These are phyloP conservation scores for Yponomeuta evonymella DNA, from an alignment of 2,888 invertebrate genomes.

Conservation along the genomic window DNA sequence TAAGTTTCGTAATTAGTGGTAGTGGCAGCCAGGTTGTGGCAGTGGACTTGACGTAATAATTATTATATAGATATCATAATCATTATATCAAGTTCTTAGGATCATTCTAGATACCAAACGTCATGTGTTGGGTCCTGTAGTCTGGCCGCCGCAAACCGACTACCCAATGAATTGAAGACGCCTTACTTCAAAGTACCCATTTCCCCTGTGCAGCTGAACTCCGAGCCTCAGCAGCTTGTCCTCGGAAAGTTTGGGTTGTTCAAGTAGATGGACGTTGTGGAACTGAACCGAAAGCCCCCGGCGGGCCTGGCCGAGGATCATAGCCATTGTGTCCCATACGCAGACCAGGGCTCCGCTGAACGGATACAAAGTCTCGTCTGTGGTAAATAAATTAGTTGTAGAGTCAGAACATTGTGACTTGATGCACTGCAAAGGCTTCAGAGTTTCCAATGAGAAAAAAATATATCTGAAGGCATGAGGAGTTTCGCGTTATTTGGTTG, in stretches of 20 bases:
- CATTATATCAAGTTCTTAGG: background rate
- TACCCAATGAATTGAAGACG: background rate
- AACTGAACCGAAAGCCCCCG: slow-evolving; percentile 4
- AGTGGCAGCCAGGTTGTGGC: too few species aligned
- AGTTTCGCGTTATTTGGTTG: too few species aligned
- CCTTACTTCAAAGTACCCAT: slow-evolving; percentile 13
- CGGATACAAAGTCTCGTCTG: slow-evolving; percentile 11
- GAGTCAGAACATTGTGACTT: background rate
- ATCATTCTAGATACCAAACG: too few species aligned
- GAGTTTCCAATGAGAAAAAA: too few species aligned
- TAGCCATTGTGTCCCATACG: slow-evolving; percentile 14
- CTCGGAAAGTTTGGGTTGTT: background rate
- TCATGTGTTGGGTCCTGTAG: background rate
- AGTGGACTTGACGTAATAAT: too few species aligned
- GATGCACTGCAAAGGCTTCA: too few species aligned
- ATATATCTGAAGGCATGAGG: too few species aligned
- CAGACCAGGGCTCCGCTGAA: slow-evolving; percentile 13
- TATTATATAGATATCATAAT: background rate
- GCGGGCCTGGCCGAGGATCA: background rate
- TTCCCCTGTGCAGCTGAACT: slow-evolving; percentile 12
- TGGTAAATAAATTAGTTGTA: background rate
- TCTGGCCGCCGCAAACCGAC: background rate
- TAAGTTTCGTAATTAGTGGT: background rate
- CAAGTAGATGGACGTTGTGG: slow-evolving; percentile 10
- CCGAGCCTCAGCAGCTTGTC: slow-evolving; percentile 2